Base-by-base conservation (phyloP, 2,797 vertebrate species). In the Sebastes minor region DNA sequence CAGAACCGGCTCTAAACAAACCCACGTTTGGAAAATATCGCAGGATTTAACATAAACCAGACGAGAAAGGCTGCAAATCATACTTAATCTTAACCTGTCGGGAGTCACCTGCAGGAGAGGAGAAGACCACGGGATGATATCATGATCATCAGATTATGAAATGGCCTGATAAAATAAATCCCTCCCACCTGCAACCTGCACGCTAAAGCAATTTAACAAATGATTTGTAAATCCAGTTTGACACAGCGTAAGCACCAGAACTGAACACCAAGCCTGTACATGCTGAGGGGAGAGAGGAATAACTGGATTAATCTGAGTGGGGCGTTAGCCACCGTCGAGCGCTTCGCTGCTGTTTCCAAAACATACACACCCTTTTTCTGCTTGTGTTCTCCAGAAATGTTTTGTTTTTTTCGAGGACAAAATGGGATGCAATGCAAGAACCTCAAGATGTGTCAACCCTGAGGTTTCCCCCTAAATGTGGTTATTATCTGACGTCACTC, bases 171-270 rank as follows among this genome's bases (percentile, higher is more conserved):
- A 7, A 2, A 3, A 62, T 11, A 22, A 77, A 38, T 25, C 25
- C 6, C n/a, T 60, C 30, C 66, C 42, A 59, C 46, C 18, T 67
- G 66, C 9, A 5, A 62, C 16, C 63, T 72, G 55, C 49, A 76
- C 1, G 4, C 33, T 55, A 12, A 72, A 38, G 57, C 60, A 59
- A 66, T 78, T 69, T 62, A 42, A 12, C 23, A 20, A 61, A 72
- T 69, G 8, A 33, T 87, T 32, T 71, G 20, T 78, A 78, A 80
- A 82, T 83, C 78, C 66, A 68, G 63, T 80, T 80, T 71, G 71
- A 63, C 46, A 65, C 35, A n/a, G 59, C 38, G 23, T 8, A 5
- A 30, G 27, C 30, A 25, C 53, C 2, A 57, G 52, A 46, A 35
- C 6, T 14, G 66, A 71, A 55, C 74, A 52, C 53, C 81, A 64